Evolutionary conservation across 2,888 invertebrate species (phyloP).

Genomic region (Ormyrus labotus): DNA sequence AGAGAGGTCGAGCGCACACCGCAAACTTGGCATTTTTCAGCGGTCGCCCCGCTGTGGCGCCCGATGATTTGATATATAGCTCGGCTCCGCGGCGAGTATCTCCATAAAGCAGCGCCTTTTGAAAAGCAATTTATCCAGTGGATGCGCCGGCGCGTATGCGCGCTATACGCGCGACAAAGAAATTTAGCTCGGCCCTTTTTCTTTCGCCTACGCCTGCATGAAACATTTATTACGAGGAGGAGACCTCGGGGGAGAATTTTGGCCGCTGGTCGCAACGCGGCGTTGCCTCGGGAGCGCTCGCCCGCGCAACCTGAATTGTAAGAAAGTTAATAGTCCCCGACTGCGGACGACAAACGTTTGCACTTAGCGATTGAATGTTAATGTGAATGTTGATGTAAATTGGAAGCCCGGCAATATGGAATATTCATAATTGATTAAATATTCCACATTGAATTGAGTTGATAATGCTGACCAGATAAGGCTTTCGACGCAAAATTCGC

Average conservation of each 20-base stretch:
- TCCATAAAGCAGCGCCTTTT: conserved; percentile 26
- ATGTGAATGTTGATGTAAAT: no score
- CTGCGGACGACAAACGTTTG: no score
- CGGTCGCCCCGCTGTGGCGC: background rate
- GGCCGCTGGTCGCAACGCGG: no score
- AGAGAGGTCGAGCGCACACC: background rate
- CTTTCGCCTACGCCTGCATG: conserved; percentile 8
- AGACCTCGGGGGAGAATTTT: background rate
- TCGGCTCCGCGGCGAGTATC: background rate
- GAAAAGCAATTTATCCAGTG: conserved; percentile 47
- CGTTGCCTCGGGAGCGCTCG: no score
- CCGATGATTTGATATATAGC: conserved; percentile 38
- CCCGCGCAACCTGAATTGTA: background rate
- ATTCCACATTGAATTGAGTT: no score
- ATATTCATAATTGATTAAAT: no score
- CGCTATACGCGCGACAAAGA: conserved; percentile 28
- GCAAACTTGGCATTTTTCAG: conserved; percentile 34
- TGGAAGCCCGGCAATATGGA: no score
- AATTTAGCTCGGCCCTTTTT: conserved; percentile 12
- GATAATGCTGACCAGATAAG: no score
- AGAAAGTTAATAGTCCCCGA: no score
- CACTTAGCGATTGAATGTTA: no score
- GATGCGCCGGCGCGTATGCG: background rate
- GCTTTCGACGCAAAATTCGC: no score
- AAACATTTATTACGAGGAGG: conserved; percentile 21